Evolutionary conservation across 2,113 vertebrate species (phyloP).

Genomic region (Hassar affinis): DNA sequence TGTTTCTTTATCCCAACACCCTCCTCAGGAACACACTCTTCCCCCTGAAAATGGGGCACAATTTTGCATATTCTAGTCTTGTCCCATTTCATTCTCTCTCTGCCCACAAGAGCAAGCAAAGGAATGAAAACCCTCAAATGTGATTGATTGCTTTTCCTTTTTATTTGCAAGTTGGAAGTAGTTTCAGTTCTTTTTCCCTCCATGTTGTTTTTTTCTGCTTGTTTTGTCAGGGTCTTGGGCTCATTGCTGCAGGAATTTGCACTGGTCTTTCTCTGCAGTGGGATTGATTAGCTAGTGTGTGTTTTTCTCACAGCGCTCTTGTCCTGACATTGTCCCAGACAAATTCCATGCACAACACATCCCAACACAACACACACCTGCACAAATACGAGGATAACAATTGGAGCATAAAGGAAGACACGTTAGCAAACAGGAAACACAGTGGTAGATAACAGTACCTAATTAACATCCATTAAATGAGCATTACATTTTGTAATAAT

Average conservation of each 20-base stretch:
- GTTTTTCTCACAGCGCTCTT: conserved; percentile 80
- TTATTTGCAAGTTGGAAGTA: conserved; percentile 84
- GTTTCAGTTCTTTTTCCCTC: conserved; percentile 62
- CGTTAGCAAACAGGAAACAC: background rate
- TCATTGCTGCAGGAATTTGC: conserved; percentile 79
- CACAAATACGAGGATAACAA: background rate
- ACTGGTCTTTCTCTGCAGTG: conserved; percentile 67
- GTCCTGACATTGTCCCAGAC: conserved; percentile 45
- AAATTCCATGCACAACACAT: conserved; percentile 21
- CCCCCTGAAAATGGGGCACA: conserved; percentile 57
- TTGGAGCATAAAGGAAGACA: background rate
- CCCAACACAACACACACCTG: conserved; percentile 21
- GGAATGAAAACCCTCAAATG: conserved; percentile 77
- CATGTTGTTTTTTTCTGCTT: conserved; percentile 52
- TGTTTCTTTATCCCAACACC: conserved; percentile 50
- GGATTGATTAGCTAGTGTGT: conserved; percentile 91
- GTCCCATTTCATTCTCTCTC: conserved; percentile 79
- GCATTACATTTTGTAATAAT: background rate
- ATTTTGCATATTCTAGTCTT: conserved; percentile 87
- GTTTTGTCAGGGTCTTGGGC: conserved; percentile 62
- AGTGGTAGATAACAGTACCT: background rate
- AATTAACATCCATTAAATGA: background rate
- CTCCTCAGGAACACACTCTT: conserved; percentile 37
- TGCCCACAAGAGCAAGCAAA: conserved; percentile 72
- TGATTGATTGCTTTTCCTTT: conserved; percentile 91